Percentiles rank a stretch among this genome's conserved stretches.
Evolutionary conservation across 2,888 invertebrate species (phyloP).

Genomic region (Zaprionus lineosus): DNA sequence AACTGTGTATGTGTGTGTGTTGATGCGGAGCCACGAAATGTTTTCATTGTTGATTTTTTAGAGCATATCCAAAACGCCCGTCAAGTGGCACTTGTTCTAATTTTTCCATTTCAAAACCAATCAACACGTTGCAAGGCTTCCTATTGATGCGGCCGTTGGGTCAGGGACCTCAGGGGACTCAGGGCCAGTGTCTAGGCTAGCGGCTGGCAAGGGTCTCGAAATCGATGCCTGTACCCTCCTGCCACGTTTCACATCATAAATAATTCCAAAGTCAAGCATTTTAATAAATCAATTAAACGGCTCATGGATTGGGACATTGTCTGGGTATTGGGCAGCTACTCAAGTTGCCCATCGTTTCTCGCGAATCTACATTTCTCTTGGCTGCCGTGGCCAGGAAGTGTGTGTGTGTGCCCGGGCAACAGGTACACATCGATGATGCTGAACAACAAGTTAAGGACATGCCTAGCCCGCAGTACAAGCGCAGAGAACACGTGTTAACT

Average conservation of each 20-base stretch:
- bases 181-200: conserved; percentile 23
- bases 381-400: conserved; percentile 48
- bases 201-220: conserved; percentile 22
- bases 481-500: conserved; percentile 66
- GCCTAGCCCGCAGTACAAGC: conserved; percentile 41
- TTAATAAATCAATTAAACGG: conserved; percentile 73
- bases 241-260: conserved; percentile 63
- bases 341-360: conserved; percentile 68
- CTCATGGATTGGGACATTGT: conserved; percentile 34
- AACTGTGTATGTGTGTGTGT: conserved; percentile 10
- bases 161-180: conserved; percentile 26
- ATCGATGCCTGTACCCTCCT: conserved; percentile 37
- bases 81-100: conserved; percentile 76
- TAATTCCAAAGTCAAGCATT: conserved; percentile 54
- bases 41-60: conserved; percentile 74
- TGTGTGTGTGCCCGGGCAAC: conserved; percentile 43
- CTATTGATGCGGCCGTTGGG: conserved; percentile 1
- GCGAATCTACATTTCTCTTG: conserved; percentile 68
- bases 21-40: conserved; percentile 47
- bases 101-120: conserved; percentile 75
- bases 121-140: conserved; percentile 40
- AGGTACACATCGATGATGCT: conserved; percentile 63
- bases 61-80: conserved; percentile 29
- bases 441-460: conserved; percentile 55
- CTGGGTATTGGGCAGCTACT: conserved; percentile 50